phyloP scores from a whole-genome alignment of 2,888 invertebrate species.

The Apamea epomidion region DNA sequence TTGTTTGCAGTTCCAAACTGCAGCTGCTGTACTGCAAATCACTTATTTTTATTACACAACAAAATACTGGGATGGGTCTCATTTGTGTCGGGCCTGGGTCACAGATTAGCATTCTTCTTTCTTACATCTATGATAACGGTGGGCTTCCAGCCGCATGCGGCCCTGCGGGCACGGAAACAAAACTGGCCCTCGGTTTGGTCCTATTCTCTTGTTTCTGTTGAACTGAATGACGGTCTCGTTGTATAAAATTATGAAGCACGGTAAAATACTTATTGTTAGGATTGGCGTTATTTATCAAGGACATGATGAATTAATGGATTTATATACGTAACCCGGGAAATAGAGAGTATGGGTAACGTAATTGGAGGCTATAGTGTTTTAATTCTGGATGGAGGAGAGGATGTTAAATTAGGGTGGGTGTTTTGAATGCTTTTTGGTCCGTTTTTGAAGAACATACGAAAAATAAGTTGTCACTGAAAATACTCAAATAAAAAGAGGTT shows the following conservation, averaged over 20 bases:
- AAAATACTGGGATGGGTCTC: too few species aligned
- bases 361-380: slow-evolving; percentile 19
- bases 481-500: too few species aligned
- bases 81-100: too few species aligned
- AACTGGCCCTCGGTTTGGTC: background rate
- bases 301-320: slow-evolving; percentile 40
- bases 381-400: slow-evolving; percentile 10
- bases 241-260: background rate
- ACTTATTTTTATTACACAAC: background rate
- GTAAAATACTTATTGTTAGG: slow-evolving; percentile 39
- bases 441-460: background rate
- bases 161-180: background rate
- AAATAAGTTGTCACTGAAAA: background rate
- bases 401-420: background rate
- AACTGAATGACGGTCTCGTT: background rate
- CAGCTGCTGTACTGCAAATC: background rate
- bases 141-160: background rate
- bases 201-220: background rate
- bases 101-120: too few species aligned
- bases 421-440: background rate
- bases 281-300: slow-evolving; percentile 29
- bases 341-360: background rate
- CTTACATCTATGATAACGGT: too few species aligned
- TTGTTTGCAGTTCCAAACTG: background rate
- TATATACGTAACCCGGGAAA: slow-evolving; percentile 30